Evolutionary conservation across 1,140 invertebrate genomes (phyloP).

Genomic region (Drosophila parvula): DNA sequence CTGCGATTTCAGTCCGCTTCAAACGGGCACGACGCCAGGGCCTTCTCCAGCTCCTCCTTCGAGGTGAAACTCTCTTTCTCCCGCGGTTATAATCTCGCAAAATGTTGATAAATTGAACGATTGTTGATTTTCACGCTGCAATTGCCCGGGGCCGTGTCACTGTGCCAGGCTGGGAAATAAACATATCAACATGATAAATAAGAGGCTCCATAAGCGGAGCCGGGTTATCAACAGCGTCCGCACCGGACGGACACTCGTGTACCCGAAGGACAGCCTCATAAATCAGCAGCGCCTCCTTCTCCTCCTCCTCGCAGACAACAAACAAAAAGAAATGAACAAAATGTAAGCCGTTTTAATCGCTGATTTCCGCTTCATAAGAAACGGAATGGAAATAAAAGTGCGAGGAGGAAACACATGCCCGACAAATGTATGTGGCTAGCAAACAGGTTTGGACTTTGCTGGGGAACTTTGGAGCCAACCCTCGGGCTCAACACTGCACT

Average conservation of each 20-base stretch:
- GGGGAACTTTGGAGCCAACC: conserved; percentile 34
- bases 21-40: conserved; percentile 36
- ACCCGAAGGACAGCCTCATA: conserved; percentile 76
- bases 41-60: background rate
- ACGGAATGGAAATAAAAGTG: conserved; percentile 41
- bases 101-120: conserved; percentile 77
- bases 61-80: conserved; percentile 31
- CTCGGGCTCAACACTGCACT: conserved; percentile 59
- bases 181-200: conserved; percentile 79
- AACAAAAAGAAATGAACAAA: conserved; percentile 33
- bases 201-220: conserved; percentile 57
- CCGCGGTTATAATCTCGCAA: conserved; percentile 43
- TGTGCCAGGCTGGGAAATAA: conserved; percentile 66
- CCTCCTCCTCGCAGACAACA: conserved; percentile 4
- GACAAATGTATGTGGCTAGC: background rate
- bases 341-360: conserved; percentile 69
- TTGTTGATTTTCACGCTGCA: conserved; percentile 68
- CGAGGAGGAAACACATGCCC: conserved; percentile 5
- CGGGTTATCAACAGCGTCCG: conserved; percentile 50
- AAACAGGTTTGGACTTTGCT: conserved; percentile 51
- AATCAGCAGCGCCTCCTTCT: conserved; percentile 51
- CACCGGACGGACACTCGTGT: conserved; percentile 39
- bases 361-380: conserved; percentile 77
- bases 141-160: conserved; percentile 62
- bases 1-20: conserved; percentile 55